Conservation (phyloP, 2,113 vertebrate genomes). For the Urocynchramus pylzowi region DNA sequence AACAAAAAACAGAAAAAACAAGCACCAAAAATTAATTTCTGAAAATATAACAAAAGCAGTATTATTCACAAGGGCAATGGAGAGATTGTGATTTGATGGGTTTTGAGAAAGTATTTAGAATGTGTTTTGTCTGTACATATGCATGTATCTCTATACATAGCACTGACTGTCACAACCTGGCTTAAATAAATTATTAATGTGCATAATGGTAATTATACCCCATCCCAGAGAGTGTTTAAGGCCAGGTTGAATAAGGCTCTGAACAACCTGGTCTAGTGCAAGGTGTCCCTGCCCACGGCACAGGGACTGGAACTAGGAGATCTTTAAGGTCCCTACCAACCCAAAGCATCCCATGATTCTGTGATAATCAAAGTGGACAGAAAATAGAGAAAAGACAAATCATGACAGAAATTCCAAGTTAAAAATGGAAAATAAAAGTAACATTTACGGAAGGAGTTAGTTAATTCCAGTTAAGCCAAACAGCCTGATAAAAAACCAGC, state of each 20-base stretch:
- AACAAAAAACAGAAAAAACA: background rate
- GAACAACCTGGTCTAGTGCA: background rate
- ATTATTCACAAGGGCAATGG: background rate
- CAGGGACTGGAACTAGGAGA: background rate
- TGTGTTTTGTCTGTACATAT: rapidly evolving
- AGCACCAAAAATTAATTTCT: background rate
- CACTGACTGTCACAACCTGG: background rate
- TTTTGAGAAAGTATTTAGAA: background rate
- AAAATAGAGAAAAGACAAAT: background rate
- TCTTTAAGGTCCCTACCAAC: background rate
- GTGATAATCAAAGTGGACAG: background rate
- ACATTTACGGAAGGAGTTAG: background rate
- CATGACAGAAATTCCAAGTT: background rate
- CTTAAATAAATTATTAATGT: background rate
- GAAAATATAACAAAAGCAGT: background rate
- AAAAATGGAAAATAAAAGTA: background rate
- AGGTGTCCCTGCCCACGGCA: background rate
- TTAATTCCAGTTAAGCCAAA: background rate
- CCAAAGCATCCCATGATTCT: background rate
- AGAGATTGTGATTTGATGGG: background rate
- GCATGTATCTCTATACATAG: background rate
- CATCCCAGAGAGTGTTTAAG: background rate
- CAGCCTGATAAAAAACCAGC: background rate
- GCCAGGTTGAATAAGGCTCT: background rate
- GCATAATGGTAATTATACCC: background rate